A percentile compares a stretch with the other conserved stretches of the same genome.
These are phyloP conservation scores for Zaprionus bogoriensis DNA, from an alignment of 2,888 invertebrate genomes.

Conservation along the genomic window DNA sequence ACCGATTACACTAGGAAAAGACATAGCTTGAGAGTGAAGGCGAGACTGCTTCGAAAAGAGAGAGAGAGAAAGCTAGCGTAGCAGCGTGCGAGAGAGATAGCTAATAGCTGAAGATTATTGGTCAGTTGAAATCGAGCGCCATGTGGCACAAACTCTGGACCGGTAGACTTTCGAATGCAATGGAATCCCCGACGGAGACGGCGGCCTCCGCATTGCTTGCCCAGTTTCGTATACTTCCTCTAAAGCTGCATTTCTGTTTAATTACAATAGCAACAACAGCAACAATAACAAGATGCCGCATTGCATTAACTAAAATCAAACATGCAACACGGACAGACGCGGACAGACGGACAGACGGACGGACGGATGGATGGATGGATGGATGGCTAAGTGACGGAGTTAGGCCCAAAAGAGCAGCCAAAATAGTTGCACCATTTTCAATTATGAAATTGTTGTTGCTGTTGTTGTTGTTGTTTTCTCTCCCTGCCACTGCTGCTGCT, in stretches of 20 bases:
- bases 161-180: slow-evolving; percentile 11
- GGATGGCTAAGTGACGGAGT: slow-evolving; percentile 32
- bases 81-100: neutral
- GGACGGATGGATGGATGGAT: slow-evolving; percentile 15
- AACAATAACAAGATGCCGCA: slow-evolving; percentile 38
- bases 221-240: slow-evolving; percentile 56
- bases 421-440: slow-evolving; percentile 70
- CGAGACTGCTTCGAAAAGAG: neutral
- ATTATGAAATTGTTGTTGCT: slow-evolving; percentile 59
- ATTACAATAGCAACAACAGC: slow-evolving; percentile 32
- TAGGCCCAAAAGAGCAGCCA: slow-evolving; percentile 46
- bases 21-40: no score
- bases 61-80: neutral
- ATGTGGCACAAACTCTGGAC: slow-evolving; percentile 10
- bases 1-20: no score
- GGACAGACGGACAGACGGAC: slow-evolving; percentile 21
- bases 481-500: neutral
- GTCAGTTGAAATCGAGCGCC: neutral
- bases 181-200: neutral
- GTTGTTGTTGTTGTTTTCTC: slow-evolving; percentile 10
- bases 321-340: slow-evolving; percentile 42
- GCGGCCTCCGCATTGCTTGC: slow-evolving; percentile 6
- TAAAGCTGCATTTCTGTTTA: slow-evolving; percentile 28
- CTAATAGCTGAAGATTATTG: slow-evolving; percentile 8
- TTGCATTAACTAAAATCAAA: slow-evolving; percentile 28